Base-by-base conservation (phyloP, 2,113 vertebrate species). In the Hiodon tergisus region DNA sequence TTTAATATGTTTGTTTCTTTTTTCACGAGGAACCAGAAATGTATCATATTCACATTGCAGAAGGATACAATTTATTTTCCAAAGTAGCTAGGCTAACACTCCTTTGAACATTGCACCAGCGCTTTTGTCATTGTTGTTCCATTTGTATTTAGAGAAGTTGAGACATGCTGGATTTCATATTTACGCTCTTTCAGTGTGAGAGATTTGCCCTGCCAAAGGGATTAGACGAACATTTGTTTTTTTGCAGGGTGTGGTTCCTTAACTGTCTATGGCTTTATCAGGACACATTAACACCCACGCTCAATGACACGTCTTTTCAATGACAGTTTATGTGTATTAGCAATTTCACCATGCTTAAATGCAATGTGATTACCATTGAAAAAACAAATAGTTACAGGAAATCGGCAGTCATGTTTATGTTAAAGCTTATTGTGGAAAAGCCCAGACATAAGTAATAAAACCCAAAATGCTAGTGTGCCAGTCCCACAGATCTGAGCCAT, bases 401-500 rank as follows among this genome's bases (percentile, higher is more conserved):
- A 54, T 10, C 68, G 9, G 46, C 31, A 3, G n/a, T 13, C 10
- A 5, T 58, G 69, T 16, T 51, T 70, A 48, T 52, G 46, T 75
- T 68, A 59, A 50, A 58, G 14, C 48, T 31, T 67, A 58, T 67
- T 51, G 74, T 17, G 53, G 58, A 55, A 55, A 69, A 59, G 69
- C 59, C n/a, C 13, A 54, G 48, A 65, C 51, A 65, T 55, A 70
- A 63, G 46, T 57, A 67, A 50, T 61, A 17, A 14, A 76, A 47
- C 11, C 67, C 13, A 61, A 69, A 54, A 16, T 16, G 59, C 6
- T 9, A 17, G 57, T 70, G 47, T 6, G 48, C 10, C 57, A n/a
- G 52, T 60, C 17, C 5, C 9, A 16, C 16, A 57, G 60, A 58
- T 61, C 69, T 6, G 51, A 71, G 14, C 69, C 50, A 70, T 65